phyloP scores from a whole-genome alignment of 2,113 vertebrate genomes.

The Etheostoma cragini region DNA sequence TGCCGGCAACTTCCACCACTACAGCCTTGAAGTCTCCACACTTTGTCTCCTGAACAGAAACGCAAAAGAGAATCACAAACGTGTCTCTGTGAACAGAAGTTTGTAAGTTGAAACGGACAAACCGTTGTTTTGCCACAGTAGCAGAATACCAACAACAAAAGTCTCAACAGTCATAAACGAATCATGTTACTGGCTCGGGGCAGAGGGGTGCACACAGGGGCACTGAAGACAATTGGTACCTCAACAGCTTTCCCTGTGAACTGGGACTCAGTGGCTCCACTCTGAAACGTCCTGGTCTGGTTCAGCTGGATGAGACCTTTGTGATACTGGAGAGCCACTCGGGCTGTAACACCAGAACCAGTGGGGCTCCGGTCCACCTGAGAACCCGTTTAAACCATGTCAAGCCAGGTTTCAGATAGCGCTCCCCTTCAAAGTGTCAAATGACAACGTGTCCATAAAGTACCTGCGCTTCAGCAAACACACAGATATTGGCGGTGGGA shows the following conservation, averaged over 20 bases:
- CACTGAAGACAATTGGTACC: conserved; percentile 72
- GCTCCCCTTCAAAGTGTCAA: neutral
- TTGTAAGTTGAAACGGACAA: neutral
- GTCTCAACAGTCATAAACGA: neutral
- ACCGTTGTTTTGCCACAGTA: neutral
- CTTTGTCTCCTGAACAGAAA: conserved; percentile 83
- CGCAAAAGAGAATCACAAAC: conserved; percentile 10
- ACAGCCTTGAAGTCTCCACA: conserved; percentile 90
- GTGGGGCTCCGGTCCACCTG: conserved; percentile 96
- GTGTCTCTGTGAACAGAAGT: neutral
- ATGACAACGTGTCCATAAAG: neutral
- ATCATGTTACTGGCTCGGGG: neutral
- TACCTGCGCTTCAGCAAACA: conserved; percentile 97
- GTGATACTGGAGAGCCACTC: conserved; percentile 92
- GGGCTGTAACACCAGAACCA: conserved; percentile 94
- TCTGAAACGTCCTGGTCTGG: conserved; percentile 90
- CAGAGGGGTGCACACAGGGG: no score
- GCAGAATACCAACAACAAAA: neutral
- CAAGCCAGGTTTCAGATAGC: neutral
- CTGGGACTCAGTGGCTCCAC: conserved; percentile 88
- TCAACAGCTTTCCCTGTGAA: conserved; percentile 92
- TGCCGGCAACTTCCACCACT: conserved; percentile 92
- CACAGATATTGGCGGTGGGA: conserved; percentile 92
- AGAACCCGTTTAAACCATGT: neutral
- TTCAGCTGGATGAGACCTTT: conserved; percentile 90